These are phyloP conservation scores for Uromys caudimaculatus DNA, from an alignment of 2,797 vertebrate species.

Conservation along the genomic window DNA sequence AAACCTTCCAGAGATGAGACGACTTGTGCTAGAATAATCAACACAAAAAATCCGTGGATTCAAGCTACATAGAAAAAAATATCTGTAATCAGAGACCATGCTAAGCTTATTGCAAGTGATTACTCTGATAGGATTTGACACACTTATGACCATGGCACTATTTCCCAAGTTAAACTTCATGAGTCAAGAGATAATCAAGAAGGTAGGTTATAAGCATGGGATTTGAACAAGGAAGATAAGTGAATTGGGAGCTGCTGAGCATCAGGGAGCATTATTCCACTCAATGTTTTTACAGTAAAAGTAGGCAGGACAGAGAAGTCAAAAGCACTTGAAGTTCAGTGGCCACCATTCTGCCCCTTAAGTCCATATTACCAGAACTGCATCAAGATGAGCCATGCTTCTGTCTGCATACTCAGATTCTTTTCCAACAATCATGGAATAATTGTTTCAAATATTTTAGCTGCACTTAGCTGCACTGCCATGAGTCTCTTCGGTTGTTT, in stretches of 20 bases:
- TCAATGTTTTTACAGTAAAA: not conserved
- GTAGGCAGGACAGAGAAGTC: not conserved
- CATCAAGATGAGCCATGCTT: not conserved
- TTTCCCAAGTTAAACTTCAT: not conserved
- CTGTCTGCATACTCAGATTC: not conserved
- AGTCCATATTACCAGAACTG: not conserved
- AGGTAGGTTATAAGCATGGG: not conserved
- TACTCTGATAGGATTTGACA: not conserved
- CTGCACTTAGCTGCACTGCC: not conserved
- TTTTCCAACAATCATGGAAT: too few species aligned
- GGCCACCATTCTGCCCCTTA: fast-evolving
- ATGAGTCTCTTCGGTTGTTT: not conserved
- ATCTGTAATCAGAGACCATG: not conserved
- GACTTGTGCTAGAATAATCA: not conserved
- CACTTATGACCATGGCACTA: not conserved
- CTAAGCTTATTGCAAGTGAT: not conserved
- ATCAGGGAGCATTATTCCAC: fast-evolving
- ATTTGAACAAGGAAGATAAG: not conserved
- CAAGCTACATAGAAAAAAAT: not conserved
- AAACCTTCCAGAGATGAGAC: not conserved
- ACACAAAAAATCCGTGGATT: not conserved
- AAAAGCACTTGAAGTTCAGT: not conserved
- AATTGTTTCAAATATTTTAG: not conserved
- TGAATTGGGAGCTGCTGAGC: not conserved
- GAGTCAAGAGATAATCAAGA: conserved; percentile 19